Evolutionary conservation across 2,797 vertebrate species (phyloP), one percentile per base, ranked within the genome.

Genomic region (Arctocebus calabarensis): DNA sequence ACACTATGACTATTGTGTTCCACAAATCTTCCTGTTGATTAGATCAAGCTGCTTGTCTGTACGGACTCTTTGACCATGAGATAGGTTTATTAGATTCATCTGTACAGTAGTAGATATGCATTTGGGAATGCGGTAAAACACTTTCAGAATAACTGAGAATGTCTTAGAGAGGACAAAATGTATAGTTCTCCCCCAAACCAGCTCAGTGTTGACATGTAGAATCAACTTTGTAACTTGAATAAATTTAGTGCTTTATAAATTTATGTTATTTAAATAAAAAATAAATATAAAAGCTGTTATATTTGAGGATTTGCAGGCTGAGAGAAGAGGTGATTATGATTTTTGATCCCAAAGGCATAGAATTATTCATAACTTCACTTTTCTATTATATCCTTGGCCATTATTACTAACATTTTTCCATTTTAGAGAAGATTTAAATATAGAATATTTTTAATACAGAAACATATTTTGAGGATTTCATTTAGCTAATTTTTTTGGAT

Each of bases 391-490:
- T 25, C 37, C 17, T 32, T 94, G 43, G 13, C 14, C 11, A 48
- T 62, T 70, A 23, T 78, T 70, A 83, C 55, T 73, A 66, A 87
- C 37, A 70, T 88, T 92, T 92, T 77, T 89, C 16, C 29, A 12
- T 68, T 82, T 73, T 52, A 40, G n/a, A 57, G 23, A 74, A 59
- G 55, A 91, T 71, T 96, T 43, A 93, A 45, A 73, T 71, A 91
- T 37, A 52, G 17, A 91, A 23, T 75, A 40, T 59, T 79, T 92
- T 91, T 34, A 70, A 57, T 68, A 62, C 17, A 71, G 27, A 66
- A 37, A 88, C 48, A 84, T 43, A 59, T 74, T 79, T 79, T 74
- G 37, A 73, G 22, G 13, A n/a, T 84, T 78, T 57, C 29, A 77
- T 37, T 70, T 75, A 86, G 40, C 45, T 79, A 11, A 32, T 59